Conservation (phyloP, 2,113 vertebrate species). For the Solenodon paradoxus region DNA sequence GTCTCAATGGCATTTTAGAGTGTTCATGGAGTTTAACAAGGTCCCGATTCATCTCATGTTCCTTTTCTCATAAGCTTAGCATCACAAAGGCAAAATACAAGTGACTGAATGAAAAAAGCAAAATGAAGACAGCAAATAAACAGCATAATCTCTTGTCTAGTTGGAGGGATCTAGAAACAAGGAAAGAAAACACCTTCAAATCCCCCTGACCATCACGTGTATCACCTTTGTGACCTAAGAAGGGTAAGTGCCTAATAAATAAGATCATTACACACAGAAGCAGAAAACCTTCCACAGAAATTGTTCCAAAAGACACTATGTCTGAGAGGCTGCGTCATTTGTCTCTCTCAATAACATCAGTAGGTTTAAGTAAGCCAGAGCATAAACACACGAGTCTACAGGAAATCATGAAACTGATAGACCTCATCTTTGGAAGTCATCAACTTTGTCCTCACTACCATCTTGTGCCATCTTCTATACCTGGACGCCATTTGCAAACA, state of each 20-base stretch:
- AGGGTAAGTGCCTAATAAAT: background rate
- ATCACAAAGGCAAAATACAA: constrained; percentile 15
- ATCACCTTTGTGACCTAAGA: background rate
- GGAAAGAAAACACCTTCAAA: background rate
- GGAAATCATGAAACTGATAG: background rate
- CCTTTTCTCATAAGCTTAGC: constrained; percentile 43
- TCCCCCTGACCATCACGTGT: background rate
- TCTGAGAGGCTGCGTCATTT: background rate
- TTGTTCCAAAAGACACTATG: background rate
- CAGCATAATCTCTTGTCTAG: background rate
- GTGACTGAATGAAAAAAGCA: background rate
- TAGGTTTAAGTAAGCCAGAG: background rate
- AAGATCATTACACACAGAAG: background rate
- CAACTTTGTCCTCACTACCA: background rate
- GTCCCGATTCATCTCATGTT: constrained; percentile 7
- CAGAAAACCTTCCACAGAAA: background rate
- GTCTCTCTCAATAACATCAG: background rate
- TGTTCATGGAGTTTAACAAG: constrained; percentile 48
- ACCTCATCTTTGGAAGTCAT: background rate
- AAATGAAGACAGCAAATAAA: too few species aligned
- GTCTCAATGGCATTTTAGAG: constrained; percentile 53
- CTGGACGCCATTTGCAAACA: background rate
- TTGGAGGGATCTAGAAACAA: background rate
- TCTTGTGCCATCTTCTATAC: background rate
- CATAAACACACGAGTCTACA: background rate